These are phyloP conservation scores for Meloidogyne hapla DNA, from an alignment of 1,140 invertebrate genomes.

Conservation along the genomic window DNA sequence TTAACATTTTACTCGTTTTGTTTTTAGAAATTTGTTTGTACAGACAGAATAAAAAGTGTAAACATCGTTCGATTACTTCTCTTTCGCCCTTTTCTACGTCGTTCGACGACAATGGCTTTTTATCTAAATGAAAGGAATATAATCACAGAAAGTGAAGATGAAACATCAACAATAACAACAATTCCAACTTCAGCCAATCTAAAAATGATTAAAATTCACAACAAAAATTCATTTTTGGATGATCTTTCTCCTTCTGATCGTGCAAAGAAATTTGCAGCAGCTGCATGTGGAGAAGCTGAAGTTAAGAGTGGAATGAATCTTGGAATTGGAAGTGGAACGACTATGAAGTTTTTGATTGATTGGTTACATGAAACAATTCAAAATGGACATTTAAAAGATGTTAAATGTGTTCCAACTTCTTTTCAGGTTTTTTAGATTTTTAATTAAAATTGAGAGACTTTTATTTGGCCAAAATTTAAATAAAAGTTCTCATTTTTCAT, in stretches of 20 bases:
- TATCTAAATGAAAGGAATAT: neutral
- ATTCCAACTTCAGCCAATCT: neutral
- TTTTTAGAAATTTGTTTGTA: too few species aligned
- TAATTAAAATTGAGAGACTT: neutral
- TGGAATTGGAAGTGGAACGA: constrained; percentile 43
- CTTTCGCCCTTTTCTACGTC: neutral
- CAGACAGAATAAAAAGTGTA: neutral
- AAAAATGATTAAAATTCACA: neutral
- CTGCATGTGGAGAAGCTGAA: constrained; percentile 24
- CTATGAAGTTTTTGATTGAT: constrained; percentile 43
- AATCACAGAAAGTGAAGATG: neutral
- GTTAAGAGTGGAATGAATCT: constrained; percentile 29
- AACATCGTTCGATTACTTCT: neutral
- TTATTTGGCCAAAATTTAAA: too few species aligned
- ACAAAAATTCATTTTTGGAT: neutral
- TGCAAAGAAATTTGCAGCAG: constrained; percentile 29
- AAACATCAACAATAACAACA: neutral
- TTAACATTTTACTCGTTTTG: too few species aligned
- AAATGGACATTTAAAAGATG: constrained; percentile 25
- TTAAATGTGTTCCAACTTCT: constrained; percentile 43
- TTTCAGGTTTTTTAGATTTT: constrained; percentile 30
- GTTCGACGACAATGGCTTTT: constrained; percentile 1
- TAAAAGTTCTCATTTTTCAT: too few species aligned
- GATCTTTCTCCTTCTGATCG: constrained; percentile 15
- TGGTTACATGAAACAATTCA: constrained; percentile 19